Evolutionary conservation across 2,888 invertebrate species (phyloP).

Genomic region (Masnerella sp.): DNA sequence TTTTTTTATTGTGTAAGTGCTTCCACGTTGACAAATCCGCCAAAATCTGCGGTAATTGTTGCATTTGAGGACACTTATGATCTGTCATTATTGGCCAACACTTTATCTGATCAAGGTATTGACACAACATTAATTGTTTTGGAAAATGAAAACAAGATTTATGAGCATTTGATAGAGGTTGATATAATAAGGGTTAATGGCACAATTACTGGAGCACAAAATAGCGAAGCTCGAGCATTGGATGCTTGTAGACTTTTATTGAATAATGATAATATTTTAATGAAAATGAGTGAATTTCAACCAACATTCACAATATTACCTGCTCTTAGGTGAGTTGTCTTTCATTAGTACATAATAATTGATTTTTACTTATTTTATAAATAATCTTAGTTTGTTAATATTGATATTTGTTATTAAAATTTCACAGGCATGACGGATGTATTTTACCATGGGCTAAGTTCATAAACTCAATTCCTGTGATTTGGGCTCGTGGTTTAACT

Average conservation of each 20-base stretch:
- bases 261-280: constrained; percentile 64
- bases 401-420: too few relatives aligned
- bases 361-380: too few relatives aligned
- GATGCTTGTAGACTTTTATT: constrained; percentile 68
- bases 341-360: too few relatives aligned
- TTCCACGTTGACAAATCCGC: constrained; percentile 68
- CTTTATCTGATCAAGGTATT: constrained; percentile 72
- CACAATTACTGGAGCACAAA: constrained; percentile 44
- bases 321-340: constrained; percentile 69
- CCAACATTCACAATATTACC: constrained; percentile 74
- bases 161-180: constrained; percentile 71
- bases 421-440: constrained; percentile 75
- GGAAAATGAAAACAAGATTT: constrained; percentile 62
- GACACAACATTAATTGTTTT: constrained; percentile 70
- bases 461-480: constrained; percentile 71
- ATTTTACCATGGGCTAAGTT: constrained; percentile 71
- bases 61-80: constrained; percentile 73
- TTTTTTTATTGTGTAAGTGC: constrained; percentile 57
- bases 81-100: constrained; percentile 72
- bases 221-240: constrained; percentile 64
- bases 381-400: too few relatives aligned
- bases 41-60: constrained; percentile 71
- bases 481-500: constrained; percentile 69
- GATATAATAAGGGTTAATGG: constrained; percentile 66
- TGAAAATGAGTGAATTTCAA: constrained; percentile 66